Conservation (phyloP, 2,113 vertebrate species). For the Gymnarchus niloticus region DNA sequence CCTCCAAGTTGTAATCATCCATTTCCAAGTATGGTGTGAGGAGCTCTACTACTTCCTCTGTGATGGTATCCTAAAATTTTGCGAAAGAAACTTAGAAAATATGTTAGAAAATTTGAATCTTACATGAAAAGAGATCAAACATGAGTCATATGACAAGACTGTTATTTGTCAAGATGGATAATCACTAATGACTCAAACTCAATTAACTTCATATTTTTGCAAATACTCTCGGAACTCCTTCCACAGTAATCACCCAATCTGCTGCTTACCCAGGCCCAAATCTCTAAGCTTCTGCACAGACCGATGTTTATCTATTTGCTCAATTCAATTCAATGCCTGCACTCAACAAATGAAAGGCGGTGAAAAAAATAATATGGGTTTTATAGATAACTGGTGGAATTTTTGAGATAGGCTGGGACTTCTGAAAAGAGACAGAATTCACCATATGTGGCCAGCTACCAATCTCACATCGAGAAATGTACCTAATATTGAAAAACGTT, state of each 20-base stretch:
- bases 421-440: no score
- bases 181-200: not conserved
- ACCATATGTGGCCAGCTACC: no score
- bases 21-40: constrained; percentile 69
- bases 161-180: not conserved
- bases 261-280: not conserved
- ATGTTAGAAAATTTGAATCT: not conserved
- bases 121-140: not conserved
- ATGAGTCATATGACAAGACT: not conserved
- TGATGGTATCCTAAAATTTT: constrained; percentile 69
- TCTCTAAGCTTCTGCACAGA: not conserved
- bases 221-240: not conserved
- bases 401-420: no score
- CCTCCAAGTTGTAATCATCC: constrained; percentile 78
- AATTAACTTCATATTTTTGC: not conserved
- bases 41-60: constrained; percentile 73
- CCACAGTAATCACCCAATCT: no score
- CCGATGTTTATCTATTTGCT: no score
- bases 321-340: no score
- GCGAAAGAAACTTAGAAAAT: not conserved
- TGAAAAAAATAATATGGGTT: no score
- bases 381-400: no score
- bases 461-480: no score
- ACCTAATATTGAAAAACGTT: no score
- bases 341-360: no score